Conservation (phyloP, 2,797 vertebrate species). For the Mus minutoides region DNA sequence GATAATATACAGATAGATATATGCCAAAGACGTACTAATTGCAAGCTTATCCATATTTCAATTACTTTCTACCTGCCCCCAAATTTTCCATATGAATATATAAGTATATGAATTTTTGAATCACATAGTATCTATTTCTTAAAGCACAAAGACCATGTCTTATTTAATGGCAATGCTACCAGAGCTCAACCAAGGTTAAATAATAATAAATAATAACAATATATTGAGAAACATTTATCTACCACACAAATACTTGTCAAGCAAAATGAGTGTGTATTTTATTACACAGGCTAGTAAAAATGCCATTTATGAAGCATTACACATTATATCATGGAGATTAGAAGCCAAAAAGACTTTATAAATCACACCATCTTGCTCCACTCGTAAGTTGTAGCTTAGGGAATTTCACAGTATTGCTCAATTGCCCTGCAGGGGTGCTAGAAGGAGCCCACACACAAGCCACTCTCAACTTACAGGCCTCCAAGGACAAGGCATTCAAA, state of each 20-base stretch:
- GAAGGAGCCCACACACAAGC: not conserved
- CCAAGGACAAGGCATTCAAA: conserved; percentile 26
- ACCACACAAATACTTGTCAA: conserved; percentile 51
- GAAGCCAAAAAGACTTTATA: conserved; percentile 27
- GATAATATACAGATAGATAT: too few relatives aligned
- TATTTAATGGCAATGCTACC: conserved; percentile 27
- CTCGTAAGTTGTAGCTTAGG: not conserved
- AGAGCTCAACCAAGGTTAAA: conserved; percentile 51
- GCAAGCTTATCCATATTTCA: conserved; percentile 5
- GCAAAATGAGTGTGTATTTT: conserved; percentile 46
- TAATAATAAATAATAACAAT: conserved; percentile 58
- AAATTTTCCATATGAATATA: not conserved
- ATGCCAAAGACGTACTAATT: not conserved
- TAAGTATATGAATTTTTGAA: not conserved
- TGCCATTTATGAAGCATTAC: conserved; percentile 49
- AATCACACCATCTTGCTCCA: conserved; percentile 17
- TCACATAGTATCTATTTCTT: conserved; percentile 12
- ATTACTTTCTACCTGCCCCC: not conserved
- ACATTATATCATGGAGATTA: conserved; percentile 50
- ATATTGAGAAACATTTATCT: conserved; percentile 13
- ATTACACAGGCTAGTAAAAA: conserved; percentile 20
- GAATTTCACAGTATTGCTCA: not conserved
- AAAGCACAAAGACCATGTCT: not conserved
- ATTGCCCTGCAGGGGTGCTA: not conserved
- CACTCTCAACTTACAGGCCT: not conserved